These are phyloP conservation scores for Cheirogaleus major DNA, from an alignment of 2,797 vertebrate genomes.

Conservation along the genomic window DNA sequence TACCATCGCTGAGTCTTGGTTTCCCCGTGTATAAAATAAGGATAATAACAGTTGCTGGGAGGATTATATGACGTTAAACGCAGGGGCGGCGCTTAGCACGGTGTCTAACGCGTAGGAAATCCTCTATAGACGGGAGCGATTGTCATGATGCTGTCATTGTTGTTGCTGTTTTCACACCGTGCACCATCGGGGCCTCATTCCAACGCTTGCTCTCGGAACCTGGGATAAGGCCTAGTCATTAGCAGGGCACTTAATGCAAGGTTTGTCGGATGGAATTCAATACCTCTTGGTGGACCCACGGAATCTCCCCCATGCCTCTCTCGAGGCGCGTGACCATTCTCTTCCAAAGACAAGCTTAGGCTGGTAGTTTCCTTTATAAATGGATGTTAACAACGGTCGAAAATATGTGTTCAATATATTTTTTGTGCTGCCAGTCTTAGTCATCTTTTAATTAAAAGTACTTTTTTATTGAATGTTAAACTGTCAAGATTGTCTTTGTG, in stretches of 20 bases:
- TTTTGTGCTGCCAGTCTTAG: conserved; percentile 56
- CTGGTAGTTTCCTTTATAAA: background rate
- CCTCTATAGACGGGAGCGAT: fast-evolving
- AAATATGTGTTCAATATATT: conserved; percentile 33
- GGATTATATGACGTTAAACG: fast-evolving
- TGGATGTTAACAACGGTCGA: background rate
- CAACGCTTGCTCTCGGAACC: background rate
- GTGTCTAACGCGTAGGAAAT: fast-evolving
- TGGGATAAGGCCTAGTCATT: background rate
- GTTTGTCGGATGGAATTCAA: background rate
- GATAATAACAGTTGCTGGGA: fast-evolving
- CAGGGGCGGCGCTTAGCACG: fast-evolving
- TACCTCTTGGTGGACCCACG: background rate
- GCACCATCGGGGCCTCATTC: background rate
- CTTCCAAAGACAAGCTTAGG: background rate
- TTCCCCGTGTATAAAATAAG: background rate
- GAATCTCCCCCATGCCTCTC: fast-evolving
- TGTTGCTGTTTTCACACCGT: background rate
- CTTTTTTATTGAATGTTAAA: conserved; percentile 74
- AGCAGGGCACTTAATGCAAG: background rate
- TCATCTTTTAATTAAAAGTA: conserved; percentile 77
- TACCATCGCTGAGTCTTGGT: background rate
- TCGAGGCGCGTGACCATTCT: background rate
- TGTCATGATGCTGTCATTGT: fast-evolving
- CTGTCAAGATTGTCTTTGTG: conserved; percentile 57